Conservation (phyloP, 2,113 vertebrate genomes). For the Oenanthe melanoleuca region DNA sequence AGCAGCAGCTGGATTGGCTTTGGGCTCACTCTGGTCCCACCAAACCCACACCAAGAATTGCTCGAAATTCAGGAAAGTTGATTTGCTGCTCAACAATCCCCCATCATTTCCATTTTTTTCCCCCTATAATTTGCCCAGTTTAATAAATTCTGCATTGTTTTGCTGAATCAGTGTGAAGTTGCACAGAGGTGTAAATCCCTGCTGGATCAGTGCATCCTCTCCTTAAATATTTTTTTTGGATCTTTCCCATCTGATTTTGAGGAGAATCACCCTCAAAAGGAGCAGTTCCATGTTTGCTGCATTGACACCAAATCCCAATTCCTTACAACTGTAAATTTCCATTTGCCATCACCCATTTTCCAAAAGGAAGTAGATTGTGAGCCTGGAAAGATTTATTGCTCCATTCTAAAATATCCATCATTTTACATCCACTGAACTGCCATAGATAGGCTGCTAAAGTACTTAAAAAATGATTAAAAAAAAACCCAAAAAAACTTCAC, state of each 20-base stretch:
- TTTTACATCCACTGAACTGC: slow-evolving; percentile 22
- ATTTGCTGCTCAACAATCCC: background rate
- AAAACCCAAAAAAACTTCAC: background rate
- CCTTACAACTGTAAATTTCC: background rate
- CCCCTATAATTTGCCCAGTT: rapidly evolving
- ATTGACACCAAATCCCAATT: background rate
- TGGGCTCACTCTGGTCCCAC: background rate
- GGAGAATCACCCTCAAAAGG: background rate
- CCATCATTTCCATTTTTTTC: rapidly evolving
- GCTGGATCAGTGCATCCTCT: background rate
- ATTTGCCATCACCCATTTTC: background rate
- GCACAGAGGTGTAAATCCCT: background rate
- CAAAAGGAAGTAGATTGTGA: slow-evolving; percentile 27
- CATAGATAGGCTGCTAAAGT: slow-evolving; percentile 60
- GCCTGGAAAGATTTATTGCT: slow-evolving; percentile 49
- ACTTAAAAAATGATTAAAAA: background rate
- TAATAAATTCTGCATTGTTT: background rate
- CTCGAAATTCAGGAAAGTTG: background rate
- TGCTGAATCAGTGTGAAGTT: rapidly evolving
- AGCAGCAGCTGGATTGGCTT: background rate
- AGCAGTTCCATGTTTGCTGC: background rate
- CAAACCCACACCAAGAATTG: background rate
- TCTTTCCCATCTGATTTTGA: background rate
- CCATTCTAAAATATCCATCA: slow-evolving; percentile 59
- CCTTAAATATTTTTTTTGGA: background rate